A percentile compares a stretch with the other conserved stretches of the same genome.
Evolutionary conservation across 2,113 vertebrate species (phyloP).

Genomic region (Recurvirostra avosetta): DNA sequence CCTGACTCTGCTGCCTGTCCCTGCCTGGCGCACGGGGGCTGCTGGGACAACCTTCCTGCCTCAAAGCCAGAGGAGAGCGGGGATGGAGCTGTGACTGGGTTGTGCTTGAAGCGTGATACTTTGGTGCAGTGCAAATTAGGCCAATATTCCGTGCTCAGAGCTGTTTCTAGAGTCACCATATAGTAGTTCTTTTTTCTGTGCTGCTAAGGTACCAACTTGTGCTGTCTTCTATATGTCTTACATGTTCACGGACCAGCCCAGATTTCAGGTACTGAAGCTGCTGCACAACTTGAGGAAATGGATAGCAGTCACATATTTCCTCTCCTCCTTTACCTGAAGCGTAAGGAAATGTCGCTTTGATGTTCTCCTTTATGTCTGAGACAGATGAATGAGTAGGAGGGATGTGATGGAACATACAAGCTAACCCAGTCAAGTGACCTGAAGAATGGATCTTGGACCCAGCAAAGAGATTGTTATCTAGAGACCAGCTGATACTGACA

Average conservation of each 20-base stretch:
- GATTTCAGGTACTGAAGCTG: neutral
- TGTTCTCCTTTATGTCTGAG: neutral
- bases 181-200: neutral
- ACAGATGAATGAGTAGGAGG: neutral
- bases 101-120: accelerated
- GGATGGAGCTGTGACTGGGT: neutral
- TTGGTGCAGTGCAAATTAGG: neutral
- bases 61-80: neutral
- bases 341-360: neutral
- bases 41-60: neutral
- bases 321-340: neutral
- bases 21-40: neutral
- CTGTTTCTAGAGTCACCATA: neutral
- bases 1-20: neutral
- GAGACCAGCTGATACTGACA: neutral
- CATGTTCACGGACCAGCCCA: accelerated
- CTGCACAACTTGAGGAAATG: neutral
- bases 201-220: neutral
- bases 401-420: neutral
- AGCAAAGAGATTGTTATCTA: neutral
- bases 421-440: neutral
- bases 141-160: neutral
- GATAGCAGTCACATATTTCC: neutral
- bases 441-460: neutral
- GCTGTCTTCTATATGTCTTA: accelerated